Evolutionary conservation across 2,797 vertebrate species (phyloP).

Genomic region (Acropternis orthonyx): DNA sequence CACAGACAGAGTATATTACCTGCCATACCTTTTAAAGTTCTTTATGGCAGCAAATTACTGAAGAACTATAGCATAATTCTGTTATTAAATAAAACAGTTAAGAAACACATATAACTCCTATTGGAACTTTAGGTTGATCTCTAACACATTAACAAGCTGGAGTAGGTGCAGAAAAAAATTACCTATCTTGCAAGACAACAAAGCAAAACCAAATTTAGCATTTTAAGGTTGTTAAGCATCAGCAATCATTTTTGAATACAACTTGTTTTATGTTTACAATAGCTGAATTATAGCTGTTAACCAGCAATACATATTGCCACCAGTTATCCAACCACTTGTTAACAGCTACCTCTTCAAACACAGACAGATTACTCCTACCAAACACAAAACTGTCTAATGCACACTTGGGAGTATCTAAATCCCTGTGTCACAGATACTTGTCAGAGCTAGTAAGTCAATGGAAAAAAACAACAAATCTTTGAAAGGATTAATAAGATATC

Average conservation of each 20-base stretch:
- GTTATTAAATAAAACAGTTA: not conserved
- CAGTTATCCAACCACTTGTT: not conserved
- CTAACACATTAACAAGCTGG: not conserved
- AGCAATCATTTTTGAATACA: not conserved
- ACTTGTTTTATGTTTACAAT: not conserved
- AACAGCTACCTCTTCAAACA: not conserved
- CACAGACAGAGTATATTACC: not conserved
- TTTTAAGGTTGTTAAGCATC: not conserved
- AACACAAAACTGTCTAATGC: not conserved
- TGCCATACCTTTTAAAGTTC: not conserved
- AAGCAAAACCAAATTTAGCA: not conserved
- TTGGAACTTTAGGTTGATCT: not conserved
- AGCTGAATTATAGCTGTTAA: not conserved
- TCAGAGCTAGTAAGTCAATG: not conserved
- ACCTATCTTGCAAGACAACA: not conserved
- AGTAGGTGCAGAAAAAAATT: not conserved
- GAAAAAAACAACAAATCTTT: not conserved
- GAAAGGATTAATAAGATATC: not conserved
- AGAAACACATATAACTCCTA: not conserved
- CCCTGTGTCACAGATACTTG: accelerated
- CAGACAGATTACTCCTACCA: not conserved
- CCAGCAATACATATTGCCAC: not conserved
- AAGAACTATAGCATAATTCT: not conserved
- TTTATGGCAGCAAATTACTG: not conserved
- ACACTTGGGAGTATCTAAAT: not conserved